Percentiles rank a stretch among this genome's conserved stretches.
phyloP scores from a whole-genome alignment of 2,113 vertebrate genomes.

The Mesocricetus auratus region DNA sequence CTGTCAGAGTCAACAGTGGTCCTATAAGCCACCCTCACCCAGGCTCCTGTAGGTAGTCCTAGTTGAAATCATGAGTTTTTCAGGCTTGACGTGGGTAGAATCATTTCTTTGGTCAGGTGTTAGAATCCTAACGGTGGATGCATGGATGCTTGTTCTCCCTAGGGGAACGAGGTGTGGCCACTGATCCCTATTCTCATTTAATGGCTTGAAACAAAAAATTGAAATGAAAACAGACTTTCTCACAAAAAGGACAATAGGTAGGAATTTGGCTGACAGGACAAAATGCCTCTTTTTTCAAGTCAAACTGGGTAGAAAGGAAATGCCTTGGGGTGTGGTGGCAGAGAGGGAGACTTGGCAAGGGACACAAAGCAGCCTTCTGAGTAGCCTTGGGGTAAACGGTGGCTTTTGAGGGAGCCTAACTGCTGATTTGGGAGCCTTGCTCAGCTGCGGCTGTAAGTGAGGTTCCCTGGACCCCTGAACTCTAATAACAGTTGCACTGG shows the following conservation, averaged over 20 bases:
- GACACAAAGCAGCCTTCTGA: too few species aligned
- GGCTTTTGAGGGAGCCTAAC: neutral
- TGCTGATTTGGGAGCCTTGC: neutral
- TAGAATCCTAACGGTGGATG: neutral
- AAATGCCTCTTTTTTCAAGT: neutral
- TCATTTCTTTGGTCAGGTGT: neutral
- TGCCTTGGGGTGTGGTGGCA: neutral
- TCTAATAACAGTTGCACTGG: neutral
- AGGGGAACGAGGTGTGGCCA: neutral
- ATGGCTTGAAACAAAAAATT: neutral
- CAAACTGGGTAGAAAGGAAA: neutral
- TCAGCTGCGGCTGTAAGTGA: neutral
- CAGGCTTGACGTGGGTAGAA: neutral
- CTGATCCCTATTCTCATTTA: neutral
- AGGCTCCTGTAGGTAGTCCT: neutral
- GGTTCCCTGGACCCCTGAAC: neutral
- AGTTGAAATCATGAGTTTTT: neutral
- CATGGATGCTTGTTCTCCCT: neutral
- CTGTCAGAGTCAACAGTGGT: neutral
- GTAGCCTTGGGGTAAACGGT: neutral
- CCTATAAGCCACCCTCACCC: neutral
- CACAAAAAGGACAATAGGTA: neutral
- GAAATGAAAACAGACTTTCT: neutral
- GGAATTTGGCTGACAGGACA: neutral
- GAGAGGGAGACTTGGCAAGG: neutral